These are phyloP conservation scores for Acleris laterana DNA, from an alignment of 2,888 invertebrate genomes.

Conservation along the genomic window DNA sequence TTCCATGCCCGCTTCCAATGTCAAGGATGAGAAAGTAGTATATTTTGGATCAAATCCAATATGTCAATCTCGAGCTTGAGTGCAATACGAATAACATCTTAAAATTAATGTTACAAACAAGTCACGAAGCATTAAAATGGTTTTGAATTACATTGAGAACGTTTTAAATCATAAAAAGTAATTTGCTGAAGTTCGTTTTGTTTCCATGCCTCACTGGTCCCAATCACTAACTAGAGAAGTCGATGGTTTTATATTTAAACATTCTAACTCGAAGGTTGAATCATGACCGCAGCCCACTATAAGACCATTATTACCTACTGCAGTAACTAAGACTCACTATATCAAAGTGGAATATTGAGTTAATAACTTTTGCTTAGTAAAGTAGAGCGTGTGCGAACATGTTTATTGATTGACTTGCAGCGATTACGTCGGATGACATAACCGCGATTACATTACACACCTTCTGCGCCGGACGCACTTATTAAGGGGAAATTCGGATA, in stretches of 20 bases:
- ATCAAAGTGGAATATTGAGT: background rate
- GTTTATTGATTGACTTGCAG: conserved; percentile 16
- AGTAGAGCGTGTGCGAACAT: conserved; percentile 10
- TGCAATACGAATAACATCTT: conserved; percentile 22
- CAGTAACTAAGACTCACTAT: too few species aligned
- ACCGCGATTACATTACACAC: conserved; percentile 27
- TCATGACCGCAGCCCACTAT: conserved; percentile 1
- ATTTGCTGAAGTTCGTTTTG: conserved; percentile 18
- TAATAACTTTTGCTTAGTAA: conserved; percentile 1
- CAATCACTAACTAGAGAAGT: conserved; percentile 12
- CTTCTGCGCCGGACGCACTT: conserved; percentile 4
- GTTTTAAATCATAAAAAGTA: conserved; percentile 12
- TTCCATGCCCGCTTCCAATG: conserved; percentile 9
- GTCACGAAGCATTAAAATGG: conserved; percentile 20
- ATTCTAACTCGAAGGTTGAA: conserved; percentile 16
- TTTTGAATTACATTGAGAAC: conserved; percentile 24
- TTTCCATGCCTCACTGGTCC: conserved; percentile 21
- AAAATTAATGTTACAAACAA: conserved; percentile 22
- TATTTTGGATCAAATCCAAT: conserved; percentile 31
- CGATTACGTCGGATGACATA: conserved; percentile 26
- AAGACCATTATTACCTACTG: too few species aligned
- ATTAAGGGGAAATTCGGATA: background rate
- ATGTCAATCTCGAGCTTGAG: conserved; percentile 22
- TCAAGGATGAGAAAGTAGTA: conserved; percentile 22
- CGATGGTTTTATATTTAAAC: conserved; percentile 3